Evolutionary conservation across 2,797 vertebrate species (phyloP), one percentile per base, ranked within the genome.

Genomic region (Sebastiscus tertius): DNA sequence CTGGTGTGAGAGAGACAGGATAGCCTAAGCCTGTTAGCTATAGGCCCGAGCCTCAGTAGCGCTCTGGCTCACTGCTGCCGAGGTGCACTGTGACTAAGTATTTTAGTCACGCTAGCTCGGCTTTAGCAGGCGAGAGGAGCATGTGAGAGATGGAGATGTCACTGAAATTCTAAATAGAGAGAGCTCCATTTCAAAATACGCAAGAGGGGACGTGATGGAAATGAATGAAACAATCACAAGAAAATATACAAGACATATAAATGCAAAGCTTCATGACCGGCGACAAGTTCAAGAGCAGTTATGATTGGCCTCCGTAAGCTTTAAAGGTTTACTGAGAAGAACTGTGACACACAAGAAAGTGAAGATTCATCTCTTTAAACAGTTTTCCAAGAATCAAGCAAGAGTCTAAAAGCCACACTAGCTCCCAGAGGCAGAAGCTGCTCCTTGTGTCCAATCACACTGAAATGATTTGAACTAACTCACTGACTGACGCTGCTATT

Each of bases 41-140:
- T 58, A 36, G 75, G 80, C 80, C 76, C 24, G 0, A 62, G 77
- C 79, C 66, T 70, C 79, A 58, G 70, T 27, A 71, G 72, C 62
- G 24, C 69, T 67, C 34, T 55, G 68, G 61, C 65, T 79, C 7
- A 34, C 80, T 62, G 89, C 75, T 81, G 88, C 76, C 12, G 82
- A 82, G 81, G 84, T 82, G 86, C 83, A 71, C 83, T 77, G 82
- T 86, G 87, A 90, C 88, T 79, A 89, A 91, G 86, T 84, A 73
- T 80, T 89, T 93, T 83, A 89, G 90, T 92, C 90, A 91, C 52
- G 27, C 81, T 68, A 65, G 86, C 86, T 92, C 92, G 36, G 87
- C 82, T 87, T 87, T 74, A 83, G 94, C 94, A 94, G 91, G 87
- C 92, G 46, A 49, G 18, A 20, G 46, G 89, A 92, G 92, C 89